phyloP scores from a whole-genome alignment of 1,140 invertebrate genomes.

The Drosophila tsacasi region DNA sequence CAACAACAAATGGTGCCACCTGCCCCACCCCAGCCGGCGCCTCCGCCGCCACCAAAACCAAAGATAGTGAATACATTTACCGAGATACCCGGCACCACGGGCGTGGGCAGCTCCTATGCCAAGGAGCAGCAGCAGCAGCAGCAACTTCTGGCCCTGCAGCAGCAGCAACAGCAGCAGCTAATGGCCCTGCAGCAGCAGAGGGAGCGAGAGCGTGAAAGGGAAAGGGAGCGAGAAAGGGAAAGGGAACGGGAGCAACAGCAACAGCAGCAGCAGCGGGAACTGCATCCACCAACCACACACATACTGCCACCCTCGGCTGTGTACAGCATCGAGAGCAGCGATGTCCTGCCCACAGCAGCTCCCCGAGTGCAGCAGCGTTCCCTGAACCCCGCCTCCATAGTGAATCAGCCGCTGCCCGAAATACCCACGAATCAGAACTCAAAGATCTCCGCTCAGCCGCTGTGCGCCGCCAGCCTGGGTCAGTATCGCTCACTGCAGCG shows the following conservation, averaged over 20 bases:
- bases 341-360: slow-evolving; percentile 55
- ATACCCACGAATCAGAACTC: slow-evolving; percentile 73
- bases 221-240: slow-evolving; percentile 44
- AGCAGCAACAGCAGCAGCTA: slow-evolving; percentile 74
- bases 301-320: slow-evolving; percentile 81
- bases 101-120: slow-evolving; percentile 81
- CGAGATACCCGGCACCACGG: slow-evolving; percentile 82
- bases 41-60: slow-evolving; percentile 77
- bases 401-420: slow-evolving; percentile 84
- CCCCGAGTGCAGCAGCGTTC: slow-evolving; percentile 71
- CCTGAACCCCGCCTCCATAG: slow-evolving; percentile 79
- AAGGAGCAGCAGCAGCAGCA: slow-evolving; percentile 79
- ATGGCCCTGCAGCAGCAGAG: slow-evolving; percentile 54
- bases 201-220: slow-evolving; percentile 50
- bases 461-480: slow-evolving; percentile 80
- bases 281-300: slow-evolving; percentile 82
- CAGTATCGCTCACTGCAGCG: slow-evolving; percentile 84
- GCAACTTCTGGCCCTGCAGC: slow-evolving; percentile 67
- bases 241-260: slow-evolving; percentile 33
- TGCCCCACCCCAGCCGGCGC: slow-evolving; percentile 62
- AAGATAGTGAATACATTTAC: slow-evolving; percentile 84
- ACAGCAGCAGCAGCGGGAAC: slow-evolving; percentile 62
- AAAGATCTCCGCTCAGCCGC: slow-evolving; percentile 79
- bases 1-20: slow-evolving; percentile 54
- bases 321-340: slow-evolving; percentile 81